These are phyloP conservation scores for Cephalopholis sonnerati DNA, from an alignment of 2,113 vertebrate species.

Conservation along the genomic window DNA sequence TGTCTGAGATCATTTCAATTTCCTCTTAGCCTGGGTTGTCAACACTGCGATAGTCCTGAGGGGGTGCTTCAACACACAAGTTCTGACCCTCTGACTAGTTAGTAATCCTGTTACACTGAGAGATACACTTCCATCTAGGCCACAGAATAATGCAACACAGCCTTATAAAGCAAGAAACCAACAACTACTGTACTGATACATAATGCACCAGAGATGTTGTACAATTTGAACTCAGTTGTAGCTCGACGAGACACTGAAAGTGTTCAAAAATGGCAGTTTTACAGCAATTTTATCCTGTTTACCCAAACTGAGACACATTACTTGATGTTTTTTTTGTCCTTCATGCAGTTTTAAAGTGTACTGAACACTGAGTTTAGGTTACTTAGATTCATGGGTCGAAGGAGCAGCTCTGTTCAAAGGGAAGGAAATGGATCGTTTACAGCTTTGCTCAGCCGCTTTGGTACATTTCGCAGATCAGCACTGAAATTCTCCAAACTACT, in stretches of 20 bases:
- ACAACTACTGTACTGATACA: background rate
- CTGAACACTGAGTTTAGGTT: background rate
- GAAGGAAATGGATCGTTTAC: background rate
- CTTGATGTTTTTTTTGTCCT: background rate
- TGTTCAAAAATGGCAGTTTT: background rate
- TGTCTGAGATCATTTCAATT: slow-evolving; percentile 52
- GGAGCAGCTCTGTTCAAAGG: background rate
- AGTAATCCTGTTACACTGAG: slow-evolving; percentile 54
- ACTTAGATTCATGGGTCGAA: background rate
- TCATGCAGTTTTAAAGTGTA: background rate
- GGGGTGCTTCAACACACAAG: slow-evolving; percentile 24
- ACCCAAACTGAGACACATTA: background rate
- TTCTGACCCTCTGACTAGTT: slow-evolving; percentile 43
- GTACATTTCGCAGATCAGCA: too few species aligned
- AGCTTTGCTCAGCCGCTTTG: too few species aligned
- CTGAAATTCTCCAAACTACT: too few species aligned
- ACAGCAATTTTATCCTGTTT: background rate
- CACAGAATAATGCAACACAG: slow-evolving; percentile 16
- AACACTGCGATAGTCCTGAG: slow-evolving; percentile 44
- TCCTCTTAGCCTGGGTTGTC: slow-evolving; percentile 43
- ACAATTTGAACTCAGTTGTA: background rate
- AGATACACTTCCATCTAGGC: slow-evolving; percentile 23
- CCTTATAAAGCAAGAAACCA: background rate
- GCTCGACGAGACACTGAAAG: too few species aligned
- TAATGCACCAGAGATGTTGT: background rate